Conservation (phyloP, 2,888 invertebrate genomes). For the Pyrochroa serraticornis region DNA sequence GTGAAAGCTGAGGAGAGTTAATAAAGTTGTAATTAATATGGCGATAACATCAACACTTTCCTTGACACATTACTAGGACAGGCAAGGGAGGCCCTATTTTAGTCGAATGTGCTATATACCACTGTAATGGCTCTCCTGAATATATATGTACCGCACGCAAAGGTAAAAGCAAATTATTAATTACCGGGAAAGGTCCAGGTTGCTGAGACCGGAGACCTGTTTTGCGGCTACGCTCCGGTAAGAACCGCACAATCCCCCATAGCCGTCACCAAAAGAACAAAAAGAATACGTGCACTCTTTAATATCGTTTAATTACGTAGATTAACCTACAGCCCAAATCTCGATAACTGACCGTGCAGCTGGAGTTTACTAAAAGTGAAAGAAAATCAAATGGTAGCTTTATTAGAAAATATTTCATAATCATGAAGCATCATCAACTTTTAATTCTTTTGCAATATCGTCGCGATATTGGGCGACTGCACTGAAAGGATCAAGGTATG, state of each 20-base stretch:
- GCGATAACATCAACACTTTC: conserved; percentile 23
- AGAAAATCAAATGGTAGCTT: no score
- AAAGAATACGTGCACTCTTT: conserved; percentile 2
- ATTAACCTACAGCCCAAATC: no score
- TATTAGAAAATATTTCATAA: no score
- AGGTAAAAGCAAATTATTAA: conserved; percentile 46
- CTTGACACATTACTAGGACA: conserved; percentile 23
- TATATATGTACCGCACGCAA: conserved; percentile 44
- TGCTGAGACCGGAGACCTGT: conserved; percentile 23
- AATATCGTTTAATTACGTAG: conserved; percentile 17
- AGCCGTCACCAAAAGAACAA: conserved; percentile 12
- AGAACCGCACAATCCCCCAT: conserved; percentile 26
- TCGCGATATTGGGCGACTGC: no score
- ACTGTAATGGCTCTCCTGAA: conserved; percentile 29
- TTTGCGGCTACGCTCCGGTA: conserved; percentile 26
- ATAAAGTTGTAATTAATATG: conserved; percentile 22
- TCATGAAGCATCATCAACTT: no score
- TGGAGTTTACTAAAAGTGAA: no score
- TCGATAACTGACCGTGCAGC: no score
- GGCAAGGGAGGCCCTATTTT: conserved; percentile 23
- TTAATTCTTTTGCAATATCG: no score
- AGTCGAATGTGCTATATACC: conserved; percentile 24
- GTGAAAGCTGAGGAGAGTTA: conserved; percentile 16
- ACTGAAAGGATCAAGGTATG: no score
- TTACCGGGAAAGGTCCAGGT: conserved; percentile 39